Base-by-base conservation (phyloP, 1,140 invertebrate genomes). In the Brachionus paranguensis region DNA sequence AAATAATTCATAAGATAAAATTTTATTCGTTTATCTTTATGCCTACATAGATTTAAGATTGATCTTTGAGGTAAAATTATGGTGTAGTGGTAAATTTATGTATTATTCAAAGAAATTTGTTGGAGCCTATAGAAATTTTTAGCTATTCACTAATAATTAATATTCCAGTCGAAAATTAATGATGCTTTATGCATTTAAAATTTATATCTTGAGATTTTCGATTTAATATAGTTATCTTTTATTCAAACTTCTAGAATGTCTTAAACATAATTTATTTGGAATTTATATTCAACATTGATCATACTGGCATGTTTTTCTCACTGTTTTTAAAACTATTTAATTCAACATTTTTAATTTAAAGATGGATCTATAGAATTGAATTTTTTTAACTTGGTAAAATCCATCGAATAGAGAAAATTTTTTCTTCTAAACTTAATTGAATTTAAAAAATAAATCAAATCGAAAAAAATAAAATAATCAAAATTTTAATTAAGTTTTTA, bases 31-130 rank as follows among this genome's bases (percentile, higher is more conserved):
- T 72, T 72, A 41, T 72, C 37, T 72, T 68, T 68, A 72, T 43
- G 68, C 68, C 68, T 72, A 72, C 68, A 72, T 72, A 72, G 7
- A 43, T 72, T 41, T 43, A 72, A 43, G 37, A 72, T 72, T 72
- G 68, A 72, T 72, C 33, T 72, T 72, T 68, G 33, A 72, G 41
- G 68, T 43, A 72, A 43, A 72, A 72, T 72, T 72, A 72, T 72
- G 33, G 17, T 72, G 33, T 41, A 43, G 68, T 68, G 64, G 64
- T 68, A 68, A 68, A 68, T 72, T 72, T 41, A 72, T 72, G 37
- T 20, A 43, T 17, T 17, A 72, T 72, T 72, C 68, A 14, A 72
- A 43, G 12, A 72, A 45, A 43, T 12, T 68, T 64, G 33, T 65
- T 65, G 14, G 47, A 53, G 47, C 47, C 47, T 60, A 2, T 60